These are phyloP conservation scores for Laodelphax striatellus DNA, from an alignment of 1,140 invertebrate genomes.

Conservation along the genomic window DNA sequence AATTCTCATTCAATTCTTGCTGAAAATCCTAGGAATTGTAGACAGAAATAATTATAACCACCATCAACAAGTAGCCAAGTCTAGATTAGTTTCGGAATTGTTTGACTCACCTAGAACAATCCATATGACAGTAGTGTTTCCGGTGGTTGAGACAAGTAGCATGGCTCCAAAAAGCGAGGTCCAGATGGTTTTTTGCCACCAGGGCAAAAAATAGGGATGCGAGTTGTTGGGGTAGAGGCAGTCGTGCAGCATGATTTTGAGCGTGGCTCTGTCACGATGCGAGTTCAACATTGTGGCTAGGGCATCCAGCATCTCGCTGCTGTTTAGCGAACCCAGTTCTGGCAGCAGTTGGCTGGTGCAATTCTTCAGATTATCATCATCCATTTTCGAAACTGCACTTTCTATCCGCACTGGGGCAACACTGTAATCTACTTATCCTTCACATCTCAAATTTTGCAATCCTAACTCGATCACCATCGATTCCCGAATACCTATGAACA, in stretches of 20 bases:
- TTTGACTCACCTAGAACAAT: slow-evolving; percentile 62
- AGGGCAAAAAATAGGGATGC: slow-evolving; percentile 33
- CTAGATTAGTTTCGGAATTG: too few relatives aligned
- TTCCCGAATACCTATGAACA: too few relatives aligned
- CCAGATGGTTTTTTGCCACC: slow-evolving; percentile 57
- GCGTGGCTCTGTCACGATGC: slow-evolving; percentile 11
- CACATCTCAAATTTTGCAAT: too few relatives aligned
- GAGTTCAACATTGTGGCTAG: not conserved
- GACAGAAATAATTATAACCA: too few relatives aligned
- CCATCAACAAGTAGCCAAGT: too few relatives aligned
- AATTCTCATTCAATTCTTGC: too few relatives aligned
- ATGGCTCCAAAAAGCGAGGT: slow-evolving; percentile 57
- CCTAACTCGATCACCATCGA: too few relatives aligned
- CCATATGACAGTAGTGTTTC: slow-evolving; percentile 81
- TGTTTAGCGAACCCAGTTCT: not conserved
- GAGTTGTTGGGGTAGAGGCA: slow-evolving; percentile 26
- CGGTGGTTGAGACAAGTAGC: slow-evolving; percentile 62
- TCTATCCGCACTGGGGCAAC: too few relatives aligned
- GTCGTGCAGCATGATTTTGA: slow-evolving; percentile 24
- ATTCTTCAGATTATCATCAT: not conserved
- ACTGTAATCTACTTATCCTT: too few relatives aligned
- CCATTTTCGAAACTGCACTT: not conserved
- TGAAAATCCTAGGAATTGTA: too few relatives aligned
- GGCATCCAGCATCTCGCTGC: not conserved
- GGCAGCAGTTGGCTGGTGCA: not conserved